Evolutionary conservation across 2,797 vertebrate species (phyloP).

Genomic region (Lithobates sylvaticus): DNA sequence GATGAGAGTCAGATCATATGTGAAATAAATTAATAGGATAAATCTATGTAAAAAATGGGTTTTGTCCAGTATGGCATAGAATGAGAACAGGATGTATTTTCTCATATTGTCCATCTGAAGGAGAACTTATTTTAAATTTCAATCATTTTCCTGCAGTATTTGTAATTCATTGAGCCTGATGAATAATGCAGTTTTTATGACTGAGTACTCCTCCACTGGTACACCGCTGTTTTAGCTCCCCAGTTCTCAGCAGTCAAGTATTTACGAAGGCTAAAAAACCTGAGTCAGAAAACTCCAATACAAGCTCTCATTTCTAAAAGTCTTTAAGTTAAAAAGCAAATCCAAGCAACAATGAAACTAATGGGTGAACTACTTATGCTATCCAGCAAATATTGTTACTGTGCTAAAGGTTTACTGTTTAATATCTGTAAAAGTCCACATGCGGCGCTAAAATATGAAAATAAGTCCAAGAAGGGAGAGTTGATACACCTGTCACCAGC

Average conservation of each 20-base stretch:
- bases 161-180: conserved; percentile 20
- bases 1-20: conserved; percentile 20
- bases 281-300: no score
- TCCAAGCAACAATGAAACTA: no score
- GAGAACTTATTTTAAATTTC: background rate
- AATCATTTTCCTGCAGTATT: background rate
- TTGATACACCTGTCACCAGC: no score
- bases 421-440: no score
- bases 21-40: conserved; percentile 9
- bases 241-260: background rate
- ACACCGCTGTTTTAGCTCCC: background rate
- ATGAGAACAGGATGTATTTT: background rate
- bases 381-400: no score
- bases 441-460: no score
- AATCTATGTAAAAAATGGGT: background rate
- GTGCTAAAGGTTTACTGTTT: no score
- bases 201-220: background rate
- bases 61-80: background rate
- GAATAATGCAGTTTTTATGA: background rate
- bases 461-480: no score
- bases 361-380: no score
- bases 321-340: no score
- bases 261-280: background rate
- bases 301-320: no score
- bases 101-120: background rate